phyloP scores from a whole-genome alignment of 2,797 vertebrate species.

The Centroberyx gerrardi region DNA sequence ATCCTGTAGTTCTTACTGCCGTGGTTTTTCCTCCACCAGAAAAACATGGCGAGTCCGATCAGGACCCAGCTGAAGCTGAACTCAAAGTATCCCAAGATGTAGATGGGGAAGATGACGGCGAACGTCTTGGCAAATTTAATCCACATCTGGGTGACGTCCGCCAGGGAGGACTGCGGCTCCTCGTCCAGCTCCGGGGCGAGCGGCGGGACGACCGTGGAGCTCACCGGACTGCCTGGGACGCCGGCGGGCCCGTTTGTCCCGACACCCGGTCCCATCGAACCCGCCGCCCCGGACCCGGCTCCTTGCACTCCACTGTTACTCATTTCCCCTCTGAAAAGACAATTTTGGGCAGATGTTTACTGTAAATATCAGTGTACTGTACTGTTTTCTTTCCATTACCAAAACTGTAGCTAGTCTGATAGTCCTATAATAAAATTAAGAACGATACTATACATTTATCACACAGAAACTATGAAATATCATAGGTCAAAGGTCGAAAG shows the following conservation, averaged over 20 bases:
- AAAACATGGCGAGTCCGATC: slow-evolving; percentile 89
- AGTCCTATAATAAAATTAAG: too few relatives aligned
- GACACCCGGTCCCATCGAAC: slow-evolving; percentile 30
- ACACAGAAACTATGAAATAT: too few relatives aligned
- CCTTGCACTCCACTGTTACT: slow-evolving; percentile 52
- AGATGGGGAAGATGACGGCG: slow-evolving; percentile 92
- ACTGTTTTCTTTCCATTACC: too few relatives aligned
- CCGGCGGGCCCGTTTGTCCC: slow-evolving; percentile 46
- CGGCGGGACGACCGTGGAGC: slow-evolving; percentile 26
- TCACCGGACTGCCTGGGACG: slow-evolving; percentile 10
- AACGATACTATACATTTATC: too few relatives aligned
- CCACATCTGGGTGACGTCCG: slow-evolving; percentile 87
- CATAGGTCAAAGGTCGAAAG: slow-evolving; percentile 25
- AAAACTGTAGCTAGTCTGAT: too few relatives aligned
- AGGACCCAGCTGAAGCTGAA: slow-evolving; percentile 98
- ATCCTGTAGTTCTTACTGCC: slow-evolving; percentile 84
- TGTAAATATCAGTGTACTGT: background rate
- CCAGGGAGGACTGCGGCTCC: slow-evolving; percentile 78
- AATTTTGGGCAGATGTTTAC: slow-evolving; percentile 29
- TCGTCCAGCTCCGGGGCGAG: slow-evolving; percentile 50
- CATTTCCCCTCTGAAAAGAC: slow-evolving; percentile 65
- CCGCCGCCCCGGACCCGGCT: slow-evolving; percentile 49
- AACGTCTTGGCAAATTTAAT: slow-evolving; percentile 94
- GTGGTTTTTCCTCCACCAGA: slow-evolving; percentile 89
- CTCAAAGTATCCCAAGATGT: slow-evolving; percentile 93